These are phyloP conservation scores for Euproctis similis DNA, from an alignment of 2,888 invertebrate species.

Conservation along the genomic window DNA sequence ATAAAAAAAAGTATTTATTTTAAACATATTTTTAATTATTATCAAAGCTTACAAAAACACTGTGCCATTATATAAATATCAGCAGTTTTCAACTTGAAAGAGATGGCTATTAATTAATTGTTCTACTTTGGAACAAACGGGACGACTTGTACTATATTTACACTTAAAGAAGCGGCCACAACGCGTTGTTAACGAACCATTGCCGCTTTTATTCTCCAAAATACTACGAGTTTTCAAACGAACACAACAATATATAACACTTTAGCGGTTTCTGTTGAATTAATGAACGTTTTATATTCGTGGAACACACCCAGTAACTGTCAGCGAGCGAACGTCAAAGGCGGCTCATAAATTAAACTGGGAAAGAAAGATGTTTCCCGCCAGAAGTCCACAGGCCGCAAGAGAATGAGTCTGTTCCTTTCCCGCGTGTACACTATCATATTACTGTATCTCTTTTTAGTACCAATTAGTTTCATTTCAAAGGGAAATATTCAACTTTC, in stretches of 20 bases:
- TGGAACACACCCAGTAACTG: slow-evolving; percentile 50
- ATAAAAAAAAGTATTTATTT: slow-evolving; percentile 23
- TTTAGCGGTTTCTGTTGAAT: slow-evolving; percentile 40
- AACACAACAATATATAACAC: slow-evolving; percentile 47
- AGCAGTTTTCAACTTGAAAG: slow-evolving; percentile 23
- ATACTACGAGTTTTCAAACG: slow-evolving; percentile 27
- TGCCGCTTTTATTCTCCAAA: slow-evolving; percentile 51
- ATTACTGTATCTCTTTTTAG: slow-evolving; percentile 35
- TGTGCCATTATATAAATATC: slow-evolving; percentile 21
- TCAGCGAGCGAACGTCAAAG: slow-evolving; percentile 43
- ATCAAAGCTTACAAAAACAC: slow-evolving; percentile 25
- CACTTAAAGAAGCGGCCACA: slow-evolving; percentile 22
- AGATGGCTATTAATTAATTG: slow-evolving; percentile 36
- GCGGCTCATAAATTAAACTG: slow-evolving; percentile 43
- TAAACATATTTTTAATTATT: no score
- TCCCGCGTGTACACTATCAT: slow-evolving; percentile 18
- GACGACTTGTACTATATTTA: slow-evolving; percentile 42
- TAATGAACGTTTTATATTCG: slow-evolving; percentile 61
- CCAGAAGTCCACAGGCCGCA: no score
- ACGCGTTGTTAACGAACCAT: slow-evolving; percentile 57
- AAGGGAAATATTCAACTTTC: slow-evolving; percentile 46
- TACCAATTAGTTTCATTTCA: slow-evolving; percentile 53
- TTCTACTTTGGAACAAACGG: slow-evolving; percentile 31
- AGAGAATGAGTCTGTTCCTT: slow-evolving; percentile 31
- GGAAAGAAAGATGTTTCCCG: slow-evolving; percentile 68